Percentiles rank a stretch among this genome's conserved stretches.
phyloP scores from a whole-genome alignment of 2,888 invertebrate species.

The Mythimna pallens region DNA sequence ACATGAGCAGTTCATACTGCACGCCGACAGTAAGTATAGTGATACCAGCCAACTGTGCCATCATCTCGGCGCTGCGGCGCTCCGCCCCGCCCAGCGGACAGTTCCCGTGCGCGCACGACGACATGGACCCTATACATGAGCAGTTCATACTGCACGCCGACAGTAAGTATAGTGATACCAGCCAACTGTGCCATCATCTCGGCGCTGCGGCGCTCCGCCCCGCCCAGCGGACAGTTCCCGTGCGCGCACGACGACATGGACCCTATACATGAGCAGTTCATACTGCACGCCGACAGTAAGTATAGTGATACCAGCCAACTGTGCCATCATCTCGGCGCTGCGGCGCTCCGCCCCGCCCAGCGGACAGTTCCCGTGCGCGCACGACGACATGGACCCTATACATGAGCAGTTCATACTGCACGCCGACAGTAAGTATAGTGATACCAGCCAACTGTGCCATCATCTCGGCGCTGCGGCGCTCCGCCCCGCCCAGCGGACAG shows the following conservation, averaged over 20 bases:
- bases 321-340: constrained; percentile 93
- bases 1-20: constrained; percentile 95
- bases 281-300: constrained; percentile 93
- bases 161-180: constrained; percentile 76
- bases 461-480: constrained; percentile 93
- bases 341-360: constrained; percentile 85
- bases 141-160: constrained; percentile 95
- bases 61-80: constrained; percentile 93
- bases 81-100: constrained; percentile 82
- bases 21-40: constrained; percentile 91
- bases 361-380: constrained; percentile 93
- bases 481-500: constrained; percentile 82
- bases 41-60: constrained; percentile 64
- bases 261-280: constrained; percentile 95
- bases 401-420: constrained; percentile 96
- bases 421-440: constrained; percentile 88
- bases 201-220: constrained; percentile 91
- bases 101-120: constrained; percentile 93
- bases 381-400: constrained; percentile 94
- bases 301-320: constrained; percentile 20
- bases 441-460: constrained; percentile 76
- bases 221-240: constrained; percentile 92
- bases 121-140: constrained; percentile 95
- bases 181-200: constrained; percentile 90
- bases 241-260: constrained; percentile 93